A percentile compares a stretch with the other conserved stretches of the same genome.
phyloP scores from a whole-genome alignment of 1,140 invertebrate species.

The Telenomus remus region DNA sequence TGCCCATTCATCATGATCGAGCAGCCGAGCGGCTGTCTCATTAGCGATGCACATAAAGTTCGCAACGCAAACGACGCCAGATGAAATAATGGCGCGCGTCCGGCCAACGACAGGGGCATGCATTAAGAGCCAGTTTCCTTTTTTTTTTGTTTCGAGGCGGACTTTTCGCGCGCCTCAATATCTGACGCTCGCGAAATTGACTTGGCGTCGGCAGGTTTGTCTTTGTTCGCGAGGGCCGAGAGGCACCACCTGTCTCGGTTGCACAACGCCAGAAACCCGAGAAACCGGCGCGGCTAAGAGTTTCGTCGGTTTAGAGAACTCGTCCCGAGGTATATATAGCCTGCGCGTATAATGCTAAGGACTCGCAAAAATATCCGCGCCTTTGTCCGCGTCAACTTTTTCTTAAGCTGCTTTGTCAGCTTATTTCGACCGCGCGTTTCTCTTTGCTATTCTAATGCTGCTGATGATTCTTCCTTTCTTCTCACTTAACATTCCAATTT shows the following conservation, averaged over 20 bases:
- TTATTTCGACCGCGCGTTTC: slow-evolving; percentile 14
- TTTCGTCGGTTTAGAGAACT: slow-evolving; percentile 53
- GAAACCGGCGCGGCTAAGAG: slow-evolving; percentile 51
- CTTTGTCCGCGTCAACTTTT: slow-evolving; percentile 26
- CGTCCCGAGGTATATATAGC: slow-evolving; percentile 31
- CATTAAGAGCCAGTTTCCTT: no score
- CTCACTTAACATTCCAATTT: background rate
- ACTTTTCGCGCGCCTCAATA: no score
- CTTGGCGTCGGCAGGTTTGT: slow-evolving; percentile 5
- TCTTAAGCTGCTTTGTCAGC: background rate
- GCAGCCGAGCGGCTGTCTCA: slow-evolving; percentile 2
- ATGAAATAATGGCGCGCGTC: background rate
- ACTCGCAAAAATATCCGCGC: slow-evolving; percentile 30
- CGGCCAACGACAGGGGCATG: slow-evolving; percentile 4
- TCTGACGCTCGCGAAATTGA: slow-evolving; percentile 42
- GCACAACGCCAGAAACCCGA: slow-evolving; percentile 61
- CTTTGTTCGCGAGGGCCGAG: slow-evolving; percentile 12
- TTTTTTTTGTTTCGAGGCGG: no score
- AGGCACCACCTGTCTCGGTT: slow-evolving; percentile 55
- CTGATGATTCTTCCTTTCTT: background rate
- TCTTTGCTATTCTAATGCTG: background rate
- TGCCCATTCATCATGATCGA: slow-evolving; percentile 22
- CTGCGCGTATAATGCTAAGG: slow-evolving; percentile 23
- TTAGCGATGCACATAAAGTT: slow-evolving; percentile 20
- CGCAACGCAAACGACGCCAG: no score